These are phyloP conservation scores for Mus spretus DNA, from an alignment of 2,797 vertebrate genomes.

Conservation along the genomic window DNA sequence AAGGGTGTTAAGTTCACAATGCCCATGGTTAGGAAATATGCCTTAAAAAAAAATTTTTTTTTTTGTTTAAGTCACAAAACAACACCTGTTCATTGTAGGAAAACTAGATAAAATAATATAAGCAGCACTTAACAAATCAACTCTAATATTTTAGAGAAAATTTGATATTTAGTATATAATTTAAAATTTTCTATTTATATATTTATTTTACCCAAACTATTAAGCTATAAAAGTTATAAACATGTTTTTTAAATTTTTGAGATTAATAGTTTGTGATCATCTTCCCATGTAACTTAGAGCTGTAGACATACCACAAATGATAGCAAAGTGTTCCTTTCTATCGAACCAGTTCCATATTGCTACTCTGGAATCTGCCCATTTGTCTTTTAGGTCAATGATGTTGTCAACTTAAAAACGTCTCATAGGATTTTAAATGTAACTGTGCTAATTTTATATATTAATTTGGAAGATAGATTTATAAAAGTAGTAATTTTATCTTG, in stretches of 20 bases:
- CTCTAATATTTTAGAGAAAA: conserved; percentile 15
- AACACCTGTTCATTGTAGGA: neutral
- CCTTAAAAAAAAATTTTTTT: too few relatives aligned
- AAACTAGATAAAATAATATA: conserved; percentile 42
- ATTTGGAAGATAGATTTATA: neutral
- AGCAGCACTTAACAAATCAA: neutral
- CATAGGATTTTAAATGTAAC: neutral
- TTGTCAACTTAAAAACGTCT: conserved; percentile 19
- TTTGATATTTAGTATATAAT: conserved; percentile 26
- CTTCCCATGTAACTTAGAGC: conserved; percentile 27
- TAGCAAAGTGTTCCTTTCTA: conserved; percentile 31
- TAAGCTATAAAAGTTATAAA: neutral
- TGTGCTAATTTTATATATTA: neutral
- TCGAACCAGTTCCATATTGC: neutral
- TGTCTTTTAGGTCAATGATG: conserved; percentile 51
- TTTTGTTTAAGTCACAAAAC: conserved; percentile 27
- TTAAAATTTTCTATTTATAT: conserved; percentile 12
- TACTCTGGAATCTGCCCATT: conserved; percentile 10
- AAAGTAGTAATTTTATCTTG: neutral
- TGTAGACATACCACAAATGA: neutral
- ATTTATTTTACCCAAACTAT: conserved; percentile 42
- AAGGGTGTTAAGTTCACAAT: neutral
- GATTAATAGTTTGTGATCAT: conserved; percentile 41
- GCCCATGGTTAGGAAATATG: neutral
- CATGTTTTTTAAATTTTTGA: conserved; percentile 29